phyloP scores from a whole-genome alignment of 2,113 vertebrate genomes.

The Lanius ludovicianus region DNA sequence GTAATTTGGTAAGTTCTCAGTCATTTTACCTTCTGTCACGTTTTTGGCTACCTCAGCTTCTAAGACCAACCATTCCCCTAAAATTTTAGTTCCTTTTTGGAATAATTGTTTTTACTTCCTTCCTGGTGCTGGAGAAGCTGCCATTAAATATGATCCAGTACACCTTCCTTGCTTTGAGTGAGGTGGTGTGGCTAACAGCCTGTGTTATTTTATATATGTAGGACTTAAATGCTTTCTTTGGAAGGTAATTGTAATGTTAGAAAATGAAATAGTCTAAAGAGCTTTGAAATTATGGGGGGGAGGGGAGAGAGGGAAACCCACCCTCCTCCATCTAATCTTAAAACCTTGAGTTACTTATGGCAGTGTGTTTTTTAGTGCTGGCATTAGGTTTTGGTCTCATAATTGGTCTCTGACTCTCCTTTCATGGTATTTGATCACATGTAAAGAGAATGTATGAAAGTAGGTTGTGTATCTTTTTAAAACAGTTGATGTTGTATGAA shows the following conservation, averaged over 20 bases:
- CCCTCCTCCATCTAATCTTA: background rate
- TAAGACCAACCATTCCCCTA: background rate
- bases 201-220: background rate
- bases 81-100: background rate
- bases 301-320: too few species aligned
- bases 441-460: background rate
- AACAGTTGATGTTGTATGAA: background rate
- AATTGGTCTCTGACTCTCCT: background rate
- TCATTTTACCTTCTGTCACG: background rate
- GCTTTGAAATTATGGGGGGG: background rate
- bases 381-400: background rate
- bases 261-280: background rate
- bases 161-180: background rate
- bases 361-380: background rate
- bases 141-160: background rate
- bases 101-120: background rate
- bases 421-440: background rate
- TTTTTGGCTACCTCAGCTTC: background rate
- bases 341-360: background rate
- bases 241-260: background rate
- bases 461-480: background rate
- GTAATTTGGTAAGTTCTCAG: background rate
- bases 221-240: background rate
- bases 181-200: background rate
- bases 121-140: background rate